phyloP scores from a whole-genome alignment of 2,888 invertebrate genomes.

The Buathra laborator region DNA sequence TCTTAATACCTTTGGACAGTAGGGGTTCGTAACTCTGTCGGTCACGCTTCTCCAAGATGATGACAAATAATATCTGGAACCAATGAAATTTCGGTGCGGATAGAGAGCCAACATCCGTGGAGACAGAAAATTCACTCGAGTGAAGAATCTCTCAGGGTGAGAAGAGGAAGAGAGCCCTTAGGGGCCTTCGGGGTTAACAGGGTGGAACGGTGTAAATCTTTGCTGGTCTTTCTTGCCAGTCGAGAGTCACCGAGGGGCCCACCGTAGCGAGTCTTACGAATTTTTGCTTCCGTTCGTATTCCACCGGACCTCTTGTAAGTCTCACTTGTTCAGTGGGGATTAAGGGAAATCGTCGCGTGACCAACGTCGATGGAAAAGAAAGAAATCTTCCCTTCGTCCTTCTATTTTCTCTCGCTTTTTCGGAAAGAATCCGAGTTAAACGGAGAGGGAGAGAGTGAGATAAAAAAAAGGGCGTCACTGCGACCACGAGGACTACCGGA shows the following conservation, averaged over 20 bases:
- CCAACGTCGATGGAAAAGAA: constrained; percentile 7
- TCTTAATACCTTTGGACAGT: constrained; percentile 46
- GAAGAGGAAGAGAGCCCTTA: constrained; percentile 57
- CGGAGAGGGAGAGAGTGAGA: background rate
- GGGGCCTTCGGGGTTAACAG: constrained; percentile 70
- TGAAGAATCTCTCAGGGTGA: constrained; percentile 13
- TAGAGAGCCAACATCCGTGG: constrained; percentile 40
- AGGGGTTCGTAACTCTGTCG: constrained; percentile 69
- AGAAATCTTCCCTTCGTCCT: constrained; percentile 14
- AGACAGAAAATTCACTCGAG: background rate
- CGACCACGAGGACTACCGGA: constrained; percentile 45
- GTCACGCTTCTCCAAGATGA: constrained; percentile 79
- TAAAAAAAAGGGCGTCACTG: constrained; percentile 6
- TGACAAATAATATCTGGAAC: constrained; percentile 83
- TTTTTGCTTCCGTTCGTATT: constrained; percentile 51
- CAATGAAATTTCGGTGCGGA: constrained; percentile 77
- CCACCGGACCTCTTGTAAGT: background rate
- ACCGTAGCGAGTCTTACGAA: constrained; percentile 17
- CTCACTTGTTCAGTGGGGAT: constrained; percentile 36
- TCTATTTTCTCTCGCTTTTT: background rate
- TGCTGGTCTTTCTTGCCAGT: constrained; percentile 64
- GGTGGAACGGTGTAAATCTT: constrained; percentile 82
- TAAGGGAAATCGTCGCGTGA: constrained; percentile 43
- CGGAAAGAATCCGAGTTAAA: constrained; percentile 11
- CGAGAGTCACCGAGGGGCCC: constrained; percentile 33